Base-by-base conservation (phyloP, 2,888 invertebrate genomes). In the Zootermopsis nevadensis region DNA sequence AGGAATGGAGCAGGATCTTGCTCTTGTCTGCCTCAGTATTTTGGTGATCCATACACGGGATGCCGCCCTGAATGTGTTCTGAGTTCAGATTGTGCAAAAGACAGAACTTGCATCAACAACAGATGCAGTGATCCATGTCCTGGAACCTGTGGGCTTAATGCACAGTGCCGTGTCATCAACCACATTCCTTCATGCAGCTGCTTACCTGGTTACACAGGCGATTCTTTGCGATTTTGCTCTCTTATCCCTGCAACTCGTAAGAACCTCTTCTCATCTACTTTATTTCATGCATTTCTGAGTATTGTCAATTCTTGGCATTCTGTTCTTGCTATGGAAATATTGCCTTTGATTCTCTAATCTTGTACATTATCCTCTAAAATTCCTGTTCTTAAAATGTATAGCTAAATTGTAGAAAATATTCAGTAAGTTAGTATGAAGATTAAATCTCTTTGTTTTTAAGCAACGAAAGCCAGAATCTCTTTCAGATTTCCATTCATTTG, bases 61-160 rank as follows among this genome's bases (percentile, higher is more conserved):
- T 96, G 96, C 89, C 92, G 95, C 86, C 95, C 95, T n/a, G 95
- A 95, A 91, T 96, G 95, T 88, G 92, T 94, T 72, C 93, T 94
- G 90, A 95, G 95, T 88, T 93, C 93, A 81, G 95, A 95, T 87
- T 96, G 96, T 88, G 91, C 93, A 86, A 91, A 92, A 86, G 92
- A 93, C 86, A 93, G 91, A 89, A 94, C 95, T 83, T 96, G 96
- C 90, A 92, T 93, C 85, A 94, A 94, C 89, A 94, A 94, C 89
- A 95, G 95, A 90, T 96, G 96, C 88, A 91, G 92, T 88, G 93
- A 96, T 89, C 95, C 96, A 82, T 96, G 96, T 88, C 93, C 93
- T 83, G 95, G 95, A 85, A 93, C 92, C 85, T 96, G 96, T 89
- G 96, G 95, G 86, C 90, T 94, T 85, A 94, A 95, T 88, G 94